Percentiles rank a stretch among this genome's conserved stretches.
These are phyloP conservation scores for Anodontia alba DNA, from an alignment of 2,888 invertebrate genomes.

Conservation along the genomic window DNA sequence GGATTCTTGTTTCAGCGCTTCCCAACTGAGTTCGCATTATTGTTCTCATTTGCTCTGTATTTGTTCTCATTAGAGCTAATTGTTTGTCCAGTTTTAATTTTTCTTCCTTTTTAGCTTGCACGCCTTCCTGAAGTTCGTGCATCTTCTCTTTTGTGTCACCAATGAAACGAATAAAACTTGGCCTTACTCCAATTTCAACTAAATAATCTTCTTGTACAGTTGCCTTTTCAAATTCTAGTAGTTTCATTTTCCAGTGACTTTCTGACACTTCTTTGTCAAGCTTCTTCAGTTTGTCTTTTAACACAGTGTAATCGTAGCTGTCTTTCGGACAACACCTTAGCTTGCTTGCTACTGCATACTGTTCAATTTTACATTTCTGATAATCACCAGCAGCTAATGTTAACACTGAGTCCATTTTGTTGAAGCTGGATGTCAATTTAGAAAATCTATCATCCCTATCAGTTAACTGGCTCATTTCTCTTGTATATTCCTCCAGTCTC, in stretches of 20 bases:
- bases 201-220: conserved; percentile 76
- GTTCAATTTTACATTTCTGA: conserved; percentile 55
- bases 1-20: conserved; percentile 30
- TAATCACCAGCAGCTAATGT: conserved; percentile 48
- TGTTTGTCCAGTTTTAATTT: conserved; percentile 70
- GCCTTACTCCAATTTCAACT: conserved; percentile 75
- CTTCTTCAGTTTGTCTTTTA: conserved; percentile 53
- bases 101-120: conserved; percentile 59
- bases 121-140: conserved; percentile 55
- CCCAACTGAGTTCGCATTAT: conserved; percentile 67
- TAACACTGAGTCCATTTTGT: conserved; percentile 58
- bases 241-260: conserved; percentile 67
- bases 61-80: conserved; percentile 67
- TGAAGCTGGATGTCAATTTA: conserved; percentile 62
- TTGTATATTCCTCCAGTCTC: conserved; percentile 51
- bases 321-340: conserved; percentile 49
- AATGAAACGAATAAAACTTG: conserved; percentile 77
- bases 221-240: conserved; percentile 74
- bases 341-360: conserved; percentile 48
- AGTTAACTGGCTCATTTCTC: conserved; percentile 58
- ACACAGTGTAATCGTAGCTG: conserved; percentile 49
- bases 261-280: conserved; percentile 64
- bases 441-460: conserved; percentile 62
- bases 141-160: conserved; percentile 72
- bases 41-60: conserved; percentile 68